A percentile compares a stretch with the other conserved stretches of the same genome.
Evolutionary conservation across 2,113 vertebrate genomes (phyloP).

Genomic region (Ia io): DNA sequence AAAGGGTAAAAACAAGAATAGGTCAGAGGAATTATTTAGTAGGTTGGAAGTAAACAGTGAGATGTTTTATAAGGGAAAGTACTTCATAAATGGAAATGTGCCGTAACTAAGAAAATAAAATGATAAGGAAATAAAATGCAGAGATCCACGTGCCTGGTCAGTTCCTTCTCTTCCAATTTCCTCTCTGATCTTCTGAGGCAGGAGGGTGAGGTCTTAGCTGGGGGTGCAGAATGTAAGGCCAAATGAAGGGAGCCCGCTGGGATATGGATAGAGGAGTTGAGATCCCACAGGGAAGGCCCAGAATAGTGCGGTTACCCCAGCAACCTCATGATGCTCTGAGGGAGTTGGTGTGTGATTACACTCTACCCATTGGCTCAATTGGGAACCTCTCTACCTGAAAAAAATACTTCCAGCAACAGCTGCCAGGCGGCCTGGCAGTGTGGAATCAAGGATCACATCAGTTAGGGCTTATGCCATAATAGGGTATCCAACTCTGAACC

Average conservation of each 20-base stretch:
- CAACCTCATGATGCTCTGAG: slow-evolving; percentile 25
- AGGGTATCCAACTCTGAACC: neutral
- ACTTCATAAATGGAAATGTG: slow-evolving; percentile 64
- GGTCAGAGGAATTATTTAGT: slow-evolving; percentile 53
- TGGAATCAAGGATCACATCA: neutral
- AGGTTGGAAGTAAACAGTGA: slow-evolving; percentile 53
- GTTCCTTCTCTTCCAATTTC: neutral
- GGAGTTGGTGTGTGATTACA: slow-evolving; percentile 26
- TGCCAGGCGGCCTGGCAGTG: neutral
- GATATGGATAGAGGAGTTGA: neutral
- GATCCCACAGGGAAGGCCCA: slow-evolving; percentile 15
- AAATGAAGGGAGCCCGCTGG: neutral
- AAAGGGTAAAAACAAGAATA: slow-evolving; percentile 60
- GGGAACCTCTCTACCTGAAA: slow-evolving; percentile 22
- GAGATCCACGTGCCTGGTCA: neutral
- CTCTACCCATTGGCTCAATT: neutral
- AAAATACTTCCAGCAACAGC: neutral
- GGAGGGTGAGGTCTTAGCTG: neutral
- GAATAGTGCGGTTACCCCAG: slow-evolving; percentile 58
- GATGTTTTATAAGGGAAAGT: slow-evolving; percentile 41
- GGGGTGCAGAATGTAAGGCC: slow-evolving; percentile 11
- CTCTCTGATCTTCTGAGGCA: neutral
- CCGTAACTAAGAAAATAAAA: slow-evolving; percentile 57
- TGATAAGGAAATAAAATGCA: slow-evolving; percentile 35
- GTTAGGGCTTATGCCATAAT: neutral